phyloP scores from a whole-genome alignment of 2,888 invertebrate species.

The Scaptomyza tumidula region DNA sequence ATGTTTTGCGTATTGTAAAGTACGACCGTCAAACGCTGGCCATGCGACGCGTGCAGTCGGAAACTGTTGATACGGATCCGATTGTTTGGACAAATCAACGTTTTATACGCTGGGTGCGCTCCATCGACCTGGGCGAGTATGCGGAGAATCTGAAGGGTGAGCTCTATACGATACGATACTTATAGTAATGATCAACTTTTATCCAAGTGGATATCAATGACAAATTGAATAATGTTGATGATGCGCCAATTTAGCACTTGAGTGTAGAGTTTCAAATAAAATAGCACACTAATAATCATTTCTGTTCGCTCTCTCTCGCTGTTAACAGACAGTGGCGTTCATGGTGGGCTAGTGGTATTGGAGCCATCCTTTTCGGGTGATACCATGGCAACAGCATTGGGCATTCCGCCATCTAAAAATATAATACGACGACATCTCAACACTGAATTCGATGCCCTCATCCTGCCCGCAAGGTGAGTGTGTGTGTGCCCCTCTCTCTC shows the following conservation, averaged over 20 bases:
- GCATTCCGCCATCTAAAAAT: conserved; percentile 96
- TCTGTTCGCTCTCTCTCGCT: not conserved
- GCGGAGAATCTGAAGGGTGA: conserved; percentile 95
- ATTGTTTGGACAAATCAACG: conserved; percentile 98
- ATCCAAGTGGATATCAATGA: conserved; percentile 21
- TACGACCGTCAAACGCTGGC: conserved; percentile 96
- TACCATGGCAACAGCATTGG: conserved; percentile 96
- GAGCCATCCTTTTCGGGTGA: conserved; percentile 97
- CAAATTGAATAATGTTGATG: conserved; percentile 11
- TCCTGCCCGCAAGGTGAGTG: conserved; percentile 94
- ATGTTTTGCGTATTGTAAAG: conserved; percentile 94
- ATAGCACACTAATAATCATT: not conserved
- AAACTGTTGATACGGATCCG: conserved; percentile 94
- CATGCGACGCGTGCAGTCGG: conserved; percentile 94
- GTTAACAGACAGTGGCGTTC: conserved; percentile 94
- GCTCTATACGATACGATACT: conserved; percentile 13
- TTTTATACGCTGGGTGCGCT: conserved; percentile 96
- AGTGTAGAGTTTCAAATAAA: conserved; percentile 22
- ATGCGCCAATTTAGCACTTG: conserved; percentile 40
- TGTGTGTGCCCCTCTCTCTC: conserved; percentile 27
- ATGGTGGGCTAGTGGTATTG: conserved; percentile 96
- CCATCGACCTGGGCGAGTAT: conserved; percentile 96
- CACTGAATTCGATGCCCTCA: conserved; percentile 95
- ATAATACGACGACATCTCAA: conserved; percentile 96
- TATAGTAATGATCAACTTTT: not conserved